A percentile compares a stretch with the other conserved stretches of the same genome.
Conservation (phyloP, 2,888 invertebrate genomes). For the Plemyria rubiginata region DNA sequence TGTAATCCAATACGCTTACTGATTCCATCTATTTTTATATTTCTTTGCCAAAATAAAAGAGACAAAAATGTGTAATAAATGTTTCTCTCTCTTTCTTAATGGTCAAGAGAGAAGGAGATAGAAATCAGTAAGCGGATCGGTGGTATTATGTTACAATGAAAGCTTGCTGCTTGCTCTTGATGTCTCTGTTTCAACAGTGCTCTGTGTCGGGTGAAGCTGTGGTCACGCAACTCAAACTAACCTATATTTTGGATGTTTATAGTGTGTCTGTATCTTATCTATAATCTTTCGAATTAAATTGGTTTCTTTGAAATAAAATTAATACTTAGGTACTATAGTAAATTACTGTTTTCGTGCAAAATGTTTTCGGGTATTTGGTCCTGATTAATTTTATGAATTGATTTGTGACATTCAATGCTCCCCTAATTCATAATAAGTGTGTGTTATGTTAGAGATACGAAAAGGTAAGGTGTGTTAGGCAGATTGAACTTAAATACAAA, state of each 20-base stretch:
- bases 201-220: constrained; percentile 61
- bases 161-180: constrained; percentile 58
- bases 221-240: constrained; percentile 49
- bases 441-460: no score
- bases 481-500: no score
- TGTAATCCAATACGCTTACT: constrained; percentile 19
- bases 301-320: no score
- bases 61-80: no score
- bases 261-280: constrained; percentile 1
- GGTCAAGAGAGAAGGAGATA: neutral
- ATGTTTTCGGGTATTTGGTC: no score
- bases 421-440: no score
- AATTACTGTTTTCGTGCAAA: no score
- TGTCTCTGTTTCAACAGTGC: constrained; percentile 55
- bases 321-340: no score
- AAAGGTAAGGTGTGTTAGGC: no score
- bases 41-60: neutral
- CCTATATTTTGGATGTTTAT: constrained; percentile 13
- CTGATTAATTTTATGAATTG: no score
- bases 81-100: neutral
- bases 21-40: neutral
- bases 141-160: constrained; percentile 42
- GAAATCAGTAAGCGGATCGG: constrained; percentile 24
- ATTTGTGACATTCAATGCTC: no score
- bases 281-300: no score